Percentiles rank a stretch among this genome's conserved stretches.
phyloP scores from a whole-genome alignment of 2,888 invertebrate species.

The Clistopyga incitator region DNA sequence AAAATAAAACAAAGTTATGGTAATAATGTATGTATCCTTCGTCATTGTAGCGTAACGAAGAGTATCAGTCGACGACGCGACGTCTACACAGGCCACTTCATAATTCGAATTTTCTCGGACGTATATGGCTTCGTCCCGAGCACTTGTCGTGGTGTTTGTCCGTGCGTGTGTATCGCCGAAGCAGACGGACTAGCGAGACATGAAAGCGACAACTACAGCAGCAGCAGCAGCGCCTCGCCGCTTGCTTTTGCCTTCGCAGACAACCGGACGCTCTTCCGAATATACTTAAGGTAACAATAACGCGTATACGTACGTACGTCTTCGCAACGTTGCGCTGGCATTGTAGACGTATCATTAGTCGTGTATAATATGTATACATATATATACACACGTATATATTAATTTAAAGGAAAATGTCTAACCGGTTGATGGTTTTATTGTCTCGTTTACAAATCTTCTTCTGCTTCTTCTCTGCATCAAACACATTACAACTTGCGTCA shows the following conservation, averaged over 20 bases:
- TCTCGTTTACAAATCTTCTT: not conserved
- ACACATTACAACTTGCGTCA: not conserved
- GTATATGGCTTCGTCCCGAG: conserved; percentile 51
- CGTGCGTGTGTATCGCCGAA: not conserved
- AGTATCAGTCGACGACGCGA: conserved; percentile 64
- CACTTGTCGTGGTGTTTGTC: conserved; percentile 13
- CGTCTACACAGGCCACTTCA: conserved; percentile 57
- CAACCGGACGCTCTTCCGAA: conserved; percentile 48
- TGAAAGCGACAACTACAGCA: conserved; percentile 3
- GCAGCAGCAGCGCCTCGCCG: not conserved
- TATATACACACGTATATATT: not conserved
- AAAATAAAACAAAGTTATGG: too few relatives aligned
- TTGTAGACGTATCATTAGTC: conserved; percentile 25
- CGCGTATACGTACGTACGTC: conserved; percentile 13
- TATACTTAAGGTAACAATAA: conserved; percentile 43
- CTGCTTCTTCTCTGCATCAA: not conserved
- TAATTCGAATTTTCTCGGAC: conserved; percentile 71
- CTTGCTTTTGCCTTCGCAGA: conserved; percentile 1
- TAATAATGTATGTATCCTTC: not conserved
- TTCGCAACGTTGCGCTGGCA: conserved; percentile 42
- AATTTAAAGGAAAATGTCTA: not conserved
- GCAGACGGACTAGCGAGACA: not conserved
- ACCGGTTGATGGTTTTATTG: not conserved
- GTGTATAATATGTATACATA: not conserved
- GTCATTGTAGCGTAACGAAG: conserved; percentile 39